Evolutionary conservation across 2,888 invertebrate genomes (phyloP), one percentile per base, ranked within the genome.

Genomic region (Dasysyrphus tricinctus): DNA sequence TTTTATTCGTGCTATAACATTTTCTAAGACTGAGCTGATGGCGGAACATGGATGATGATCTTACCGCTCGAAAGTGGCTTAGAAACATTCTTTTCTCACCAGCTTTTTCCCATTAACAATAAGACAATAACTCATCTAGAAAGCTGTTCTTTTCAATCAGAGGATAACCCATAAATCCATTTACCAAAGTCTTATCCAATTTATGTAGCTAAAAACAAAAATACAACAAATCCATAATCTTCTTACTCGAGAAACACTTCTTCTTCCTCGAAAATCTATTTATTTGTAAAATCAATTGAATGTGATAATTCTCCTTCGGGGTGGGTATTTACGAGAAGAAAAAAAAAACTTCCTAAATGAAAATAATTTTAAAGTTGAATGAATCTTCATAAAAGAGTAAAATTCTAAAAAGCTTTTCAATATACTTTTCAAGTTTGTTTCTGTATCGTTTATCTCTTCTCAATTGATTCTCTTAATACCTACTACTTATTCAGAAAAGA

Each of bases 281-380:
- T n/a, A n/a, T 57, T 37, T 34, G 29, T 24, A 57, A 54, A 61
- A 42, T 24, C 24, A 61, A 61, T 61, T 42, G 42, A 61, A 61
- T 24, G 42, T 61, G n/a, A 8, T 39, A 61, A 61, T 14, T n/a
- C 61, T 3, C 12, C 1, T 39, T 42, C 9, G 3, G 12, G 14
- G 11, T 19, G 7, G 14, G 11, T 19, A 61, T 14, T 37, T 37
- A 39, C 7, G 29, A 14, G 29, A 57, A 57, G 9, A 37, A 67
- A 24, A 12, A 37, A n/a, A 8, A n/a, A 49, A 24, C 12, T 44
- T 47, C 7, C 11, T 6, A 44, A n/a, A 29, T 19, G 9, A 54
- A 57, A 49, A 44, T 24, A 16, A 57, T 49, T 73, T 79, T 32
- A 44, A 5, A 42, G 42, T 67, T 59, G 59, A 80, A 51, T 67